Evolutionary conservation across 2,888 invertebrate genomes (phyloP).

Genomic region (Nasonia oneida): DNA sequence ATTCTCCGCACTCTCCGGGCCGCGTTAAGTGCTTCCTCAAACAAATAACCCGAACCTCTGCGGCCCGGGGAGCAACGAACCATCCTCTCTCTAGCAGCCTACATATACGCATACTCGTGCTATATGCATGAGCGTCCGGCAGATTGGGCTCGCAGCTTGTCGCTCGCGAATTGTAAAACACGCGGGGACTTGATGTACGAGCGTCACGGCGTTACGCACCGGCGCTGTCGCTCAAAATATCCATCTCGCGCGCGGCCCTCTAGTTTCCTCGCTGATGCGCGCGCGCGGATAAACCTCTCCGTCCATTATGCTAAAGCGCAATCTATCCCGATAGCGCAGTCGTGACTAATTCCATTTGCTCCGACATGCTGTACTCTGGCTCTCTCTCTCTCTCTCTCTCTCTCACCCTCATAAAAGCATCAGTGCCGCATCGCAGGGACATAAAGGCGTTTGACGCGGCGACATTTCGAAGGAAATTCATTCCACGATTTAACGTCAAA

Average conservation of each 20-base stretch:
- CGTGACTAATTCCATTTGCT: constrained; percentile 71
- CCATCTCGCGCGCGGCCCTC: background rate
- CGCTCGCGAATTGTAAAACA: constrained; percentile 52
- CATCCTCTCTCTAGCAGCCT: background rate
- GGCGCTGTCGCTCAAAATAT: constrained; percentile 69
- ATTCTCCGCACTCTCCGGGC: background rate
- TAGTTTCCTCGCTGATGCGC: background rate
- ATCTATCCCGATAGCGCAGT: constrained; percentile 69
- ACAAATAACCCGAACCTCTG: constrained; percentile 45
- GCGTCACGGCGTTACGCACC: constrained; percentile 59
- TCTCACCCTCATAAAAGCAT: background rate
- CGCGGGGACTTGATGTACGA: constrained; percentile 47
- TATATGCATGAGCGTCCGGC: background rate
- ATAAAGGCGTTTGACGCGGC: background rate
- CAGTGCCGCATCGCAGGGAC: no score
- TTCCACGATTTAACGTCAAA: constrained; percentile 70
- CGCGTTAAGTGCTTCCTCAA: constrained; percentile 47
- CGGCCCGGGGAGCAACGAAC: constrained; percentile 18
- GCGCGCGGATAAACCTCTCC: constrained; percentile 60
- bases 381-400: background rate
- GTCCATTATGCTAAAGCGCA: constrained; percentile 74
- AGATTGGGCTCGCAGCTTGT: constrained; percentile 45
- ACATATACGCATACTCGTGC: background rate
- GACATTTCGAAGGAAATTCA: constrained; percentile 69
- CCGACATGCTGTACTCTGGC: constrained; percentile 37